Conservation (phyloP, 2,113 vertebrate species). For the Neolamprologus longior region DNA sequence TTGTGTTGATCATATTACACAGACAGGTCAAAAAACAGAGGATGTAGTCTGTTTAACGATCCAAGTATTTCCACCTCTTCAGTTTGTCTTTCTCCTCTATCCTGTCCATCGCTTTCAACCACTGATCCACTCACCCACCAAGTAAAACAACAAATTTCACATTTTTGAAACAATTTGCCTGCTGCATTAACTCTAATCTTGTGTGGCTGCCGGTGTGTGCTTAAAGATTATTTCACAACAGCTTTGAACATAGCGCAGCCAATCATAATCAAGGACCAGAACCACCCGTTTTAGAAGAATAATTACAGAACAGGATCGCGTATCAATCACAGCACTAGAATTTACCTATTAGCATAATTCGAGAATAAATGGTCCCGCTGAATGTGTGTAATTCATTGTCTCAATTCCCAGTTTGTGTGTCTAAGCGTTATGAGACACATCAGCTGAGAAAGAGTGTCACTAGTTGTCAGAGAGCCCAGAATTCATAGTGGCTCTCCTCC, state of each 20-base stretch:
- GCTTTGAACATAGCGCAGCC: not conserved
- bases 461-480: constrained; percentile 37
- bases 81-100: not conserved
- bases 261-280: not conserved
- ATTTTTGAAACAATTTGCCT: not conserved
- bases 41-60: not conserved
- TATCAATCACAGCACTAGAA: not conserved
- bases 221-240: not conserved
- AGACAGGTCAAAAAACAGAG: not conserved
- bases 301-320: not conserved
- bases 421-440: not conserved
- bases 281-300: not conserved
- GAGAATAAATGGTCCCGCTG: not conserved
- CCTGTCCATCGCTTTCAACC: not conserved
- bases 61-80: not conserved
- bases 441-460: constrained; percentile 20
- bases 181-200: not conserved
- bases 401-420: not conserved
- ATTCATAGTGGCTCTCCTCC: constrained; percentile 18
- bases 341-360: not conserved
- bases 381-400: not conserved
- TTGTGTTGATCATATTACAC: not conserved
- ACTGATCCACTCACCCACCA: not conserved
- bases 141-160: not conserved
- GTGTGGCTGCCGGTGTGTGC: not conserved